phyloP scores from a whole-genome alignment of 2,888 invertebrate genomes.

The Apantesis nais region DNA sequence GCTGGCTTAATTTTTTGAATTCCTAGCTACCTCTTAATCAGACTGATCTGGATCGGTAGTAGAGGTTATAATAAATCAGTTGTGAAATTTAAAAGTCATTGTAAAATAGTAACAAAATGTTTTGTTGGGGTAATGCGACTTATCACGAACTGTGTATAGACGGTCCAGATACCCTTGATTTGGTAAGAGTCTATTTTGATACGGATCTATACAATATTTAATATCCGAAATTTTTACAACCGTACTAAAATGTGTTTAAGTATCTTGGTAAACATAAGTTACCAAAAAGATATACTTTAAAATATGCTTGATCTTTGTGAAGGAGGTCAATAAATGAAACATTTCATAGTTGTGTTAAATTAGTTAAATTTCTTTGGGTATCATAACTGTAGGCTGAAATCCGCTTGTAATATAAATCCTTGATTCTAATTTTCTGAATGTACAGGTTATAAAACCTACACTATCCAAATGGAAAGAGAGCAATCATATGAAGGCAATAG shows the following conservation, averaged over 20 bases:
- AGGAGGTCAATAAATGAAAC: neutral
- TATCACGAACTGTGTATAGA: conserved; percentile 80
- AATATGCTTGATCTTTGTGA: neutral
- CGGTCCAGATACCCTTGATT: conserved; percentile 66
- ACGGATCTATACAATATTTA: neutral
- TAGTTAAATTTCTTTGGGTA: neutral
- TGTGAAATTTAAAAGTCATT: conserved; percentile 56
- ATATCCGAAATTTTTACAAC: neutral
- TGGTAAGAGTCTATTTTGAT: conserved; percentile 61
- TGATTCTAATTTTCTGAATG: neutral
- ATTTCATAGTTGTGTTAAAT: neutral
- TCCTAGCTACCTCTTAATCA: conserved; percentile 54
- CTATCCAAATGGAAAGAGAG: conserved; percentile 87
- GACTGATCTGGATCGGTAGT: conserved; percentile 53
- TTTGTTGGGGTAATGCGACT: conserved; percentile 84
- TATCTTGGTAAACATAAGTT: neutral
- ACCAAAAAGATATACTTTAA: neutral
- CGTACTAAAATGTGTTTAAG: neutral
- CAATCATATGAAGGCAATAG: conserved; percentile 81
- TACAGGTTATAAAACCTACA: conserved; percentile 87
- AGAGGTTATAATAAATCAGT: conserved; percentile 61
- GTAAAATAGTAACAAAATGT: conserved; percentile 65
- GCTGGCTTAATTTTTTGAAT: conserved; percentile 35
- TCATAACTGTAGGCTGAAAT: neutral
- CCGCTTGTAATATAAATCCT: neutral